A percentile compares a stretch with the other conserved stretches of the same genome.
phyloP scores from a whole-genome alignment of 1,140 invertebrate species.

The Drosophila tsacasi region DNA sequence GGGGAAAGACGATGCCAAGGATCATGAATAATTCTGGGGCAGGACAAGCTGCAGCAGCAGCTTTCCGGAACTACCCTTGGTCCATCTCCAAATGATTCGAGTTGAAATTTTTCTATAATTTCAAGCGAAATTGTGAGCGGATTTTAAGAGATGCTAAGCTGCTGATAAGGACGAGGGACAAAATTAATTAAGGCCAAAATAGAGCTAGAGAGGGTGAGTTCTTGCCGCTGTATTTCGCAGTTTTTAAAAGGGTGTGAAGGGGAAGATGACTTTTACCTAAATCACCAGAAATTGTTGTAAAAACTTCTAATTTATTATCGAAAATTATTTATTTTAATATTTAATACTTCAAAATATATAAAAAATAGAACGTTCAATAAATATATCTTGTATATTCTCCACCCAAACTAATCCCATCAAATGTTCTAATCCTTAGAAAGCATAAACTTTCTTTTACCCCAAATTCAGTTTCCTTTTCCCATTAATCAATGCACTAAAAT shows the following conservation, averaged over 20 bases:
- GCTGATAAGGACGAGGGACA: conserved; percentile 50
- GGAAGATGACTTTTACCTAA: conserved; percentile 2
- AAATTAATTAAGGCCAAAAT: conserved; percentile 52
- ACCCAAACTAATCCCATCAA: conserved; percentile 16
- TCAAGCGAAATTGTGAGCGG: conserved; percentile 35
- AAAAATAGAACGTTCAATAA: not conserved
- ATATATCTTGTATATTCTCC: not conserved
- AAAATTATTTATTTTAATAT: not conserved
- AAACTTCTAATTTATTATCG: conserved; percentile 4
- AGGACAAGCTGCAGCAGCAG: conserved; percentile 34
- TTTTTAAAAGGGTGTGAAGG: conserved; percentile 35
- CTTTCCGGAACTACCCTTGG: conserved; percentile 36
- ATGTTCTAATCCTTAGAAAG: not conserved
- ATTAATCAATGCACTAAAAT: conserved; percentile 45
- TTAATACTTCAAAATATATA: not conserved
- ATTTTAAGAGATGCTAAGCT: conserved; percentile 55
- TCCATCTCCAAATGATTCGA: conserved; percentile 16
- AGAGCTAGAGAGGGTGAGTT: conserved; percentile 30
- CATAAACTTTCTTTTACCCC: conserved; percentile 4
- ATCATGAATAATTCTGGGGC: conserved; percentile 55
- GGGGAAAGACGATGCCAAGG: conserved; percentile 54
- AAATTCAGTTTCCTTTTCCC: conserved; percentile 44
- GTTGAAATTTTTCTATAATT: conserved; percentile 30
- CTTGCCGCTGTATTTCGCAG: not conserved
- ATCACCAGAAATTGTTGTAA: not conserved